Evolutionary conservation across 2,113 vertebrate species (phyloP).

Genomic region (Pterocles orientalis): DNA sequence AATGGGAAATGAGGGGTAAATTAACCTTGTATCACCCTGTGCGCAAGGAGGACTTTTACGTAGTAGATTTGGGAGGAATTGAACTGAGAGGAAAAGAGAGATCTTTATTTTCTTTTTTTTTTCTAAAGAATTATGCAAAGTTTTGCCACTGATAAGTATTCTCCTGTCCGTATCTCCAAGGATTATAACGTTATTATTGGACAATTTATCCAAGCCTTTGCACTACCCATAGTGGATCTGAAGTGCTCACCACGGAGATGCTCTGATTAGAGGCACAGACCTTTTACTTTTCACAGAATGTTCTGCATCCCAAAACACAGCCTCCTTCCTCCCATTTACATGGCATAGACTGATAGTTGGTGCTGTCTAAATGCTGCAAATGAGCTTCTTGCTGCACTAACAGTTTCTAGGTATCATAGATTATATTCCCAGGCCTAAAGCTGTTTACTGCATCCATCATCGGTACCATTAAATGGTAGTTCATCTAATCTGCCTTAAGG

Average conservation of each 20-base stretch:
- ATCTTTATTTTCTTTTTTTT: neutral
- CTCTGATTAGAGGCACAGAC: slow-evolving; percentile 25
- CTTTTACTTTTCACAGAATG: neutral
- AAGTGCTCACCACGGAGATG: slow-evolving; percentile 45
- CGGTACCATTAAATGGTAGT: slow-evolving; percentile 47
- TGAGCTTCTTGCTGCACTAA: slow-evolving; percentile 45
- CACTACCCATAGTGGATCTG: neutral
- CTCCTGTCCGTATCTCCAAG: neutral
- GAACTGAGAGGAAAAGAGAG: neutral
- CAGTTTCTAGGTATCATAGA: slow-evolving; percentile 49
- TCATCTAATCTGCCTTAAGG: slow-evolving; percentile 59
- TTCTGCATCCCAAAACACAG: slow-evolving; percentile 40
- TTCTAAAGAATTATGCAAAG: neutral
- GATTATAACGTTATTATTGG: slow-evolving; percentile 22
- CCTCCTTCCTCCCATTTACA: slow-evolving; percentile 50
- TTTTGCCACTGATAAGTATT: neutral
- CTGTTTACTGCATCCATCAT: slow-evolving; percentile 61
- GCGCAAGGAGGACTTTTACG: neutral
- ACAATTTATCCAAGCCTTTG: slow-evolving; percentile 42
- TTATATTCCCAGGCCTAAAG: slow-evolving; percentile 46
- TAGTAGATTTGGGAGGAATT: neutral
- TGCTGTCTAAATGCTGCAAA: slow-evolving; percentile 51
- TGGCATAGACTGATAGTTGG: slow-evolving; percentile 58
- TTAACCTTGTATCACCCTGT: neutral
- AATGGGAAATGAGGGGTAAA: neutral